Evolutionary conservation across 2,113 vertebrate genomes (phyloP).

Genomic region (Abramis brama): DNA sequence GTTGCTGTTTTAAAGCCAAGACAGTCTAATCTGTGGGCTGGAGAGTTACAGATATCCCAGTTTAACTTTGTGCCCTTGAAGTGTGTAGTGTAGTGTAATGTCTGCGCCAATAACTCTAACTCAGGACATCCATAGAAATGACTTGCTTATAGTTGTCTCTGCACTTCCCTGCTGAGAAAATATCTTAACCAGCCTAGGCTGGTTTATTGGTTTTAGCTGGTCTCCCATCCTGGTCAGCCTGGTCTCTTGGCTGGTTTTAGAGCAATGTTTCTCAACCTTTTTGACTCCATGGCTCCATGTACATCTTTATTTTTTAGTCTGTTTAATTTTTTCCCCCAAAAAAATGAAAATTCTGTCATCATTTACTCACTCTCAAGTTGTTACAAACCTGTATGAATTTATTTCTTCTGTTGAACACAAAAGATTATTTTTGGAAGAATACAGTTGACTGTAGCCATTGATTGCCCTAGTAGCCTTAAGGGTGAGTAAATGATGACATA

Average conservation of each 20-base stretch:
- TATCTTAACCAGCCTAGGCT: neutral
- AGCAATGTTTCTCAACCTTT: neutral
- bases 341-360: too few relatives aligned
- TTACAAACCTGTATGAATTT: too few relatives aligned
- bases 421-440: too few relatives aligned
- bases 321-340: too few relatives aligned
- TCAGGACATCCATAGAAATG: neutral
- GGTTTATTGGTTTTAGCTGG: neutral
- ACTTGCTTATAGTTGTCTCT: neutral
- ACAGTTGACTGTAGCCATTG: too few relatives aligned
- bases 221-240: neutral
- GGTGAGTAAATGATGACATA: too few relatives aligned
- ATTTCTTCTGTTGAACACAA: too few relatives aligned
- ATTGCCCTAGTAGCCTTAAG: too few relatives aligned
- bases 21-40: neutral
- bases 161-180: neutral
- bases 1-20: constrained; percentile 7
- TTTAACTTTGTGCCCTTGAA: constrained; percentile 20
- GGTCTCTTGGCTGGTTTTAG: neutral
- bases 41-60: neutral
- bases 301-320: too few relatives aligned
- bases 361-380: too few relatives aligned
- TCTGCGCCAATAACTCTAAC: neutral
- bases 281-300: neutral
- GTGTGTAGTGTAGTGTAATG: neutral